Evolutionary conservation across 2,888 invertebrate genomes (phyloP).

Genomic region (Acanthopleura granulata): DNA sequence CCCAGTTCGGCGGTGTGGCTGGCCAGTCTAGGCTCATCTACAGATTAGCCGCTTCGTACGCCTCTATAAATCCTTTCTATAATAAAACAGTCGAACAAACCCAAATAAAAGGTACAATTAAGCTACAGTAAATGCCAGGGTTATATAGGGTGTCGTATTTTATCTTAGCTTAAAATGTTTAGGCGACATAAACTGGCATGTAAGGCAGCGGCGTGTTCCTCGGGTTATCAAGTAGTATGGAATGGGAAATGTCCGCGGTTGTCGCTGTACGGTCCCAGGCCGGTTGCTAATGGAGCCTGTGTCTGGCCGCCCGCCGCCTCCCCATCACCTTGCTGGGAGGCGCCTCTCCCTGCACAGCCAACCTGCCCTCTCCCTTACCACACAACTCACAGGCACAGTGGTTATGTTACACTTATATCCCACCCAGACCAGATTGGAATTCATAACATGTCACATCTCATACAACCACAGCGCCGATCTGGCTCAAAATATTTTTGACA

Average conservation of each 20-base stretch:
- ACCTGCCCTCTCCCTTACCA: background rate
- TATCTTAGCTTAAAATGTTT: constrained; percentile 2
- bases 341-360: background rate
- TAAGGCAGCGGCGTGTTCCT: background rate
- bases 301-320: no score
- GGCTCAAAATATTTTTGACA: no score
- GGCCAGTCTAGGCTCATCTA: no score
- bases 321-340: no score
- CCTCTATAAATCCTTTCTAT: constrained; percentile 5
- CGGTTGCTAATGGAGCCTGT: no score
- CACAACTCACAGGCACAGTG: background rate
- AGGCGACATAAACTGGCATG: constrained; percentile 4
- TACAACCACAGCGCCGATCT: background rate
- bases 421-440: background rate
- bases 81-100: constrained; percentile 5
- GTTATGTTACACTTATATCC: background rate
- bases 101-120: constrained; percentile 10
- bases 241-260: background rate
- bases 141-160: background rate
- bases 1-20: no score
- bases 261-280: no score
- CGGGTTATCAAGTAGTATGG: background rate
- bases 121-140: constrained; percentile 4
- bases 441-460: constrained; percentile 1
- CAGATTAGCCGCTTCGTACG: background rate